These are phyloP conservation scores for Ptychochromis oligacanthus DNA, from an alignment of 2,113 vertebrate genomes.

Conservation along the genomic window DNA sequence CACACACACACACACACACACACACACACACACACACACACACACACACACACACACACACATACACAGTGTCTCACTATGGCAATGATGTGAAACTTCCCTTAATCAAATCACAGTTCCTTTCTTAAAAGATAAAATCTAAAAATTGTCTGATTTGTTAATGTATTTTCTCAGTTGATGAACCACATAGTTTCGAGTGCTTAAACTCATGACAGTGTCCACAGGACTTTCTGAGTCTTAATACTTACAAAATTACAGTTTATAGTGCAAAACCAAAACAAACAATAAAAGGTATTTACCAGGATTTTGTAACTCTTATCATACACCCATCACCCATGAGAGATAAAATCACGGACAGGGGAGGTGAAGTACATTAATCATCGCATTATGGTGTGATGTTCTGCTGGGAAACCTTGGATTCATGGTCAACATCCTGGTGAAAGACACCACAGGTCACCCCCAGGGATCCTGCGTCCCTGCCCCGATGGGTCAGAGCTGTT, in stretches of 20 bases:
- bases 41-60: background rate
- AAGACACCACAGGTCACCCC: background rate
- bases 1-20: background rate
- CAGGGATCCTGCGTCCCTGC: background rate
- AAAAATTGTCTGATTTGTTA: rapidly evolving
- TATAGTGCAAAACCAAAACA: background rate
- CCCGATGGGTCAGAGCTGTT: background rate
- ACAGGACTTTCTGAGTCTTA: background rate
- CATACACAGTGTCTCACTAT: background rate
- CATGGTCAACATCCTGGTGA: background rate
- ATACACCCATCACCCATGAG: background rate
- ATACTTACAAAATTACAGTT: background rate
- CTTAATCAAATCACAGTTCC: background rate
- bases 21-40: background rate
- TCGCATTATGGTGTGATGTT: background rate
- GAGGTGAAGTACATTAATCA: background rate
- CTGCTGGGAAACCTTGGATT: background rate
- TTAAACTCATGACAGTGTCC: background rate
- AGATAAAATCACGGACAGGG: background rate
- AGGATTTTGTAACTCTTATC: background rate
- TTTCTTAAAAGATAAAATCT: background rate
- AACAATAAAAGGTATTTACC: background rate
- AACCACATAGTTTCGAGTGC: background rate
- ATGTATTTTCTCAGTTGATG: background rate
- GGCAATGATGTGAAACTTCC: background rate